Evolutionary conservation across 2,113 vertebrate species (phyloP), one percentile per base, ranked within the genome.

Genomic region (Siniperca knerii): DNA sequence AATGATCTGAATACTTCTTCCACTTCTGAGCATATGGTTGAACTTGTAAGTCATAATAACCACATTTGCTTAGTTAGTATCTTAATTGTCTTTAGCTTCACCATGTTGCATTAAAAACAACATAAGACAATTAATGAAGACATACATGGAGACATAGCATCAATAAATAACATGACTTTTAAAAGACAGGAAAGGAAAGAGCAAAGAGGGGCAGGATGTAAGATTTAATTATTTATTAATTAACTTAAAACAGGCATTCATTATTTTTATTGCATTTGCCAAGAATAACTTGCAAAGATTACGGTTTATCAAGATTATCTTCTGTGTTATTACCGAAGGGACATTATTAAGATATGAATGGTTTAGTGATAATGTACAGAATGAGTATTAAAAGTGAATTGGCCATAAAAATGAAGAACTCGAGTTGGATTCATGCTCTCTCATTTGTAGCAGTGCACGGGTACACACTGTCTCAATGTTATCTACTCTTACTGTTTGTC

Each of bases 401-500:
- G 5, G 3, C 23, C 15, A 13, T 48, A 52, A 52, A 11, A 42
- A 20, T 21, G 9, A 64, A 42, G 37, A 37, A 13, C 15, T 18
- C 0, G 15, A 35, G 69, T 58, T 74, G n/a, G 54, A 67, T 57
- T 69, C 79, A 62, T 73, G 76, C 20, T 75, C 68, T 50, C 54
- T 61, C 0, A 52, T 69, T 64, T 86, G 85, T 16, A 57, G 18
- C 69, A 6, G 23, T 61, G 73, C 54, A 66, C 48, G 0, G 57
- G 79, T 67, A 91, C 89, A 86, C 73, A 3, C 68, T 81, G 83
- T 87, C 87, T 89, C 85, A 76, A 42, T 91, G 82, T 95, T 94
- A 94, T 94, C 92, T 91, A 16, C 80, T 89, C 81, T 77, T 42
- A 74, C 87, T 87, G 86, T 89, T 88, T 90, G 81, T 90, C 86